Evolutionary conservation across 2,888 invertebrate species (phyloP).

Genomic region (Helobdella robusta): DNA sequence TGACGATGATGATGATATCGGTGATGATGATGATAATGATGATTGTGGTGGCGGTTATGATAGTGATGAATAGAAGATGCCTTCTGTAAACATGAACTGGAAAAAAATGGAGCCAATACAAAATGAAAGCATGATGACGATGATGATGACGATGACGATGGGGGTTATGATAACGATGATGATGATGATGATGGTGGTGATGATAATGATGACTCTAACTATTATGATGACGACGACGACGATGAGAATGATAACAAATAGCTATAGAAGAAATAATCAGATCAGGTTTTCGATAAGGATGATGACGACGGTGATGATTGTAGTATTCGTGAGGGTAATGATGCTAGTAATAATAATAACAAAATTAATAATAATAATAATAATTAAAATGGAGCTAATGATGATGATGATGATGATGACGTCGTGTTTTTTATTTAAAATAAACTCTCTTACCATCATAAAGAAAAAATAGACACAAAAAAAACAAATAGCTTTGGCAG

Average conservation of each 20-base stretch:
- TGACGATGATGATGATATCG: conserved; percentile 5
- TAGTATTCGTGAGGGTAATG: background rate
- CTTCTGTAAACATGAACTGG: background rate
- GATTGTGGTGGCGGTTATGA: conserved; percentile 2
- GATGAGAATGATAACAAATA: conserved; percentile 9
- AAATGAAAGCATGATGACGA: conserved; percentile 3
- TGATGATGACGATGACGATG: conserved; percentile 10
- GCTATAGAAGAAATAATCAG: background rate
- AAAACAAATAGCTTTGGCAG: conserved; percentile 14
- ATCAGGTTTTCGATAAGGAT: background rate
- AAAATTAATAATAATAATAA: background rate
- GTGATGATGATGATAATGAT: conserved; percentile 13
- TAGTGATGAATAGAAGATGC: conserved; percentile 4
- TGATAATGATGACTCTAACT: conserved; percentile 11
- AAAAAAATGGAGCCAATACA: background rate
- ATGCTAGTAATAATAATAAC: background rate
- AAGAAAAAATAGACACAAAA: no score
- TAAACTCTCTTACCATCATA: no score
- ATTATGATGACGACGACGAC: conserved; percentile 11
- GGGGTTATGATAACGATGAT: conserved; percentile 11
- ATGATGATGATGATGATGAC: background rate
- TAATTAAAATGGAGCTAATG: no score
- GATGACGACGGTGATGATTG: background rate
- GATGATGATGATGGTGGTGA: conserved; percentile 17
- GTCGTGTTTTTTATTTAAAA: no score